Evolutionary conservation across 2,113 vertebrate genomes (phyloP), one percentile per base, ranked within the genome.

Genomic region (Acanthisitta chloris): DNA sequence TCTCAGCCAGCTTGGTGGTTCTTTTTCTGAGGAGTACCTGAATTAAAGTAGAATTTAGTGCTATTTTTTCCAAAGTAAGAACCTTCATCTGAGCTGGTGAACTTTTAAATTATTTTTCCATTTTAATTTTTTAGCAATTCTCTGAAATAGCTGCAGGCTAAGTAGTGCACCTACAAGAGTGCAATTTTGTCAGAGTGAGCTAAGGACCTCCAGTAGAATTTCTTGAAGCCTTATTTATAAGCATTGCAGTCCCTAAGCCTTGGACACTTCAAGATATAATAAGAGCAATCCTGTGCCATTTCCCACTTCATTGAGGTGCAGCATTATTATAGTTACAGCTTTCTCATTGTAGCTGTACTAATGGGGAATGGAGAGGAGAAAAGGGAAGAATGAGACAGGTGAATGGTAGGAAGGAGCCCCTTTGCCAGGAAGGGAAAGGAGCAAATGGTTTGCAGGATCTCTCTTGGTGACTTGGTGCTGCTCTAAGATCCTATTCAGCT

Each of bases 201-300:
- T 91, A 57, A 93, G 79, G 57, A 81, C 33, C 55, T 82, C 28
- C 12, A 40, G 42, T 38, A 66, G 59, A 91, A 94, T 86, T 78
- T 34, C 19, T 69, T 57, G 24, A 81, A 96, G 73, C 31, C 51
- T 78, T 90, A 38, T 93, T 97, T 92, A 34, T 88, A 92, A 86
- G 19, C 62, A 74, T 71, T 85, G 61, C 46, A 74, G 76, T 77
- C 36, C 38, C 76, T 86, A 82, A 92, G 54, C 58, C 73, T 70
- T 70, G 84, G 78, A 88, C 46, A 62, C 82, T 93, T 82, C 33
- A 90, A 54, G 19, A 38, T 91, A 36, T 67, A 84, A 91, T 66
- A 49, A 26, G 51, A 87, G 64, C 58, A 86, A 69, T 92, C 42
- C 78, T 59, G 54, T 52, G 45, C 61, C 69, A 42, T 83, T 96